Evolutionary conservation across 1,140 invertebrate species (phyloP).

Genomic region (Arctopsyche grandis): DNA sequence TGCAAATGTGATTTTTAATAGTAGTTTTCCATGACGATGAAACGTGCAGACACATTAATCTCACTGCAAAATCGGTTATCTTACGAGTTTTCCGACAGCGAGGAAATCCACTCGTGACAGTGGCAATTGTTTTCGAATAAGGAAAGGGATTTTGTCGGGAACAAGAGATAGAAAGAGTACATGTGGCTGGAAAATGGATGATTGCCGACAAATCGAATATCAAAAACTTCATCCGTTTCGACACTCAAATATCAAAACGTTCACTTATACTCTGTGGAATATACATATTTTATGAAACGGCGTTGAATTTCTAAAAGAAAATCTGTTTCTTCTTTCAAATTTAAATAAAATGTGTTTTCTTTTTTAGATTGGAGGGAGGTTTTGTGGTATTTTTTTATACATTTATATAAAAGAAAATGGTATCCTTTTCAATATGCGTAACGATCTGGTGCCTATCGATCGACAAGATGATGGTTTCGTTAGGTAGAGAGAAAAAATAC

Average conservation of each 20-base stretch:
- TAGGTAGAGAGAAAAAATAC: background rate
- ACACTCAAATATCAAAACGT: background rate
- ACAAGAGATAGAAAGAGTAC: background rate
- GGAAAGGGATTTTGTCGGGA: background rate
- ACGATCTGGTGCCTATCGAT: background rate
- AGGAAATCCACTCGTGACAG: background rate
- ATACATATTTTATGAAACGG: no score
- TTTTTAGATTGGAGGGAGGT: background rate
- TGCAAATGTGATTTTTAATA: background rate
- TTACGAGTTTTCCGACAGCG: background rate
- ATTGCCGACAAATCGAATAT: conserved; percentile 14
- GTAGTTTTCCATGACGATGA: background rate
- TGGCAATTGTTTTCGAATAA: background rate
- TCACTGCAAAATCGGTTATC: background rate
- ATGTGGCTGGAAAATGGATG: background rate
- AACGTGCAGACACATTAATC: background rate
- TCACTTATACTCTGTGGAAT: no score
- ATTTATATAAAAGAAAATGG: no score
- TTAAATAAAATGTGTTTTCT: background rate
- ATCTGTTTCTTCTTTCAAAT: background rate
- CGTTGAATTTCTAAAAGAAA: no score
- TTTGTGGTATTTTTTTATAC: background rate
- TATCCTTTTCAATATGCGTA: background rate
- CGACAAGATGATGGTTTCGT: background rate
- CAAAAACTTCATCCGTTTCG: background rate